Evolutionary conservation across 1,140 invertebrate species (phyloP).

Genomic region (Drosophila eugracilis): DNA sequence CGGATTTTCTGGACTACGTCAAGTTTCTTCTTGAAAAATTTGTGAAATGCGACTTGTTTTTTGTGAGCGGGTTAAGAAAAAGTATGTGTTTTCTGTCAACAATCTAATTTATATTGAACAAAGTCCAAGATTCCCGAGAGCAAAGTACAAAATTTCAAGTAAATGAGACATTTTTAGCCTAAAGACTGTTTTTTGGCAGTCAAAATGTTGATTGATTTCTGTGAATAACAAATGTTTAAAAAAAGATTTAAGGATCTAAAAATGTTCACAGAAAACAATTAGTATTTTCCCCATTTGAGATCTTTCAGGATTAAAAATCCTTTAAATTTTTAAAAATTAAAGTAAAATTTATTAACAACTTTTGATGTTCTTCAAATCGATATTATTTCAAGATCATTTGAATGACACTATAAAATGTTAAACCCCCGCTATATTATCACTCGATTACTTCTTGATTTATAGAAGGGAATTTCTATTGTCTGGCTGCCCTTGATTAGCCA

Average conservation of each 20-base stretch:
- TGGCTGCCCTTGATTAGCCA: constrained; percentile 26
- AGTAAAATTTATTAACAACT: background rate
- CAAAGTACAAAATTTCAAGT: constrained; percentile 40
- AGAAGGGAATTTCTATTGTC: constrained; percentile 20
- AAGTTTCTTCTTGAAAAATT: constrained; percentile 21
- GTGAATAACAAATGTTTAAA: background rate
- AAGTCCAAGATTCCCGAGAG: constrained; percentile 56
- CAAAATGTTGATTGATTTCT: background rate
- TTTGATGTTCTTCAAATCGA: background rate
- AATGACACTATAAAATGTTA: constrained; percentile 9
- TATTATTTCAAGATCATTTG: constrained; percentile 9
- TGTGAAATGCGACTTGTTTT: constrained; percentile 46
- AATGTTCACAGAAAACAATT: background rate
- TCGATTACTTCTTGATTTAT: constrained; percentile 27
- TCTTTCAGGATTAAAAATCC: too few relatives aligned
- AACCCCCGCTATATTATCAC: constrained; percentile 11
- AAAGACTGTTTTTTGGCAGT: background rate
- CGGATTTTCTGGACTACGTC: constrained; percentile 45
- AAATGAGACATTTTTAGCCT: background rate
- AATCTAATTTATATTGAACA: constrained; percentile 61
- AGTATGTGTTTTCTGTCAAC: constrained; percentile 56
- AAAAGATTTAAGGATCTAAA: background rate
- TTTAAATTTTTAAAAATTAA: background rate
- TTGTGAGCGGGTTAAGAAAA: constrained; percentile 6
- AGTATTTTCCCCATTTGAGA: too few relatives aligned